These are phyloP conservation scores for Columba guinea DNA, from an alignment of 2,797 vertebrate species.

Conservation along the genomic window DNA sequence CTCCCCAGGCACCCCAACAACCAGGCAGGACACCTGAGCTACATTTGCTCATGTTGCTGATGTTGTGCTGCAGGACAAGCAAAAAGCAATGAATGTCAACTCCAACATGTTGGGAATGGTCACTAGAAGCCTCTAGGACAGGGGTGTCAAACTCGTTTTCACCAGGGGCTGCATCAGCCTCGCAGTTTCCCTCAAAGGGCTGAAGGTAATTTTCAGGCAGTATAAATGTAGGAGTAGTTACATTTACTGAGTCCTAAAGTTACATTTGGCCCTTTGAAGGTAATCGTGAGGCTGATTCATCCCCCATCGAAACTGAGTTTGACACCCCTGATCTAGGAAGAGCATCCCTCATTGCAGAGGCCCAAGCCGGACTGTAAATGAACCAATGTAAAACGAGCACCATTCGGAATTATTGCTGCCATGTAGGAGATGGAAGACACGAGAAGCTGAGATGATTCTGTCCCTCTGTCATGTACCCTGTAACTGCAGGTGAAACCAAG, in stretches of 20 bases:
- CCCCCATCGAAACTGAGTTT: no score
- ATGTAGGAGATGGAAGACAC: accelerated
- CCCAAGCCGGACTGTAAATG: background rate
- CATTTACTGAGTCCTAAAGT: no score
- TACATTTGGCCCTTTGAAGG: no score
- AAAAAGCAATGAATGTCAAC: background rate
- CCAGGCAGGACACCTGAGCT: background rate
- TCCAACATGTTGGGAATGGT: background rate
- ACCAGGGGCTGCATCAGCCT: no score
- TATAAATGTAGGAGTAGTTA: no score
- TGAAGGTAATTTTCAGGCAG: no score
- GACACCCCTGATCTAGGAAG: background rate
- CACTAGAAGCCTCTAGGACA: background rate
- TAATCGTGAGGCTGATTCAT: no score
- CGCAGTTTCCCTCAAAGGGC: no score
- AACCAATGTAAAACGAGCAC: accelerated
- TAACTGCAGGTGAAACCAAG: background rate
- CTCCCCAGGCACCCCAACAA: background rate
- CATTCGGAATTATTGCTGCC: background rate
- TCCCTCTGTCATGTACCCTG: accelerated
- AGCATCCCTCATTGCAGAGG: background rate
- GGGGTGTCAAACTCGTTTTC: no score
- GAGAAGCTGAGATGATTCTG: background rate
- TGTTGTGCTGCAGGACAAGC: background rate
- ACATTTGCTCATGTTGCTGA: background rate